Evolutionary conservation across 1,140 invertebrate genomes (phyloP).

Genomic region (Drosophila melanica): DNA sequence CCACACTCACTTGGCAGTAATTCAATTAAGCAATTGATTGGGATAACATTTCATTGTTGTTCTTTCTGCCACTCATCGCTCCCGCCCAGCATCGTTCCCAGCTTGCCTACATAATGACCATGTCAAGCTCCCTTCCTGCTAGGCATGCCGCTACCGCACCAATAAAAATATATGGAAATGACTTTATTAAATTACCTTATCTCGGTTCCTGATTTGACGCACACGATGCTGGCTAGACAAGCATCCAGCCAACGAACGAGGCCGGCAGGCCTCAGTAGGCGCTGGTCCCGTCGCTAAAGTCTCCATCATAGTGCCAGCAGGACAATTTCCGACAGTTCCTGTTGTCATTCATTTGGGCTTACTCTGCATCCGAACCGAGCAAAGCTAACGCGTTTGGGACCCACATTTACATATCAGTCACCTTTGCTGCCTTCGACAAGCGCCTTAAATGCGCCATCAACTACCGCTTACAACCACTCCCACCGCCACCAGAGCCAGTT

Average conservation of each 20-base stretch:
- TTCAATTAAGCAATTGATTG: slow-evolving; percentile 77
- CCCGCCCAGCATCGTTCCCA: background rate
- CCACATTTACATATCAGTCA: slow-evolving; percentile 18
- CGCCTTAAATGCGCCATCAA: background rate
- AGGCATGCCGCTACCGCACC: slow-evolving; percentile 39
- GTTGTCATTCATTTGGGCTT: slow-evolving; percentile 63
- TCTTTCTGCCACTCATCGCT: slow-evolving; percentile 9
- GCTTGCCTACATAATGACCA: background rate
- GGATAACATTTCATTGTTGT: slow-evolving; percentile 58
- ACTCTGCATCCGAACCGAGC: slow-evolving; percentile 15
- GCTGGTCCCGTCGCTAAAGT: background rate
- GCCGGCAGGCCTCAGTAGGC: too few relatives aligned
- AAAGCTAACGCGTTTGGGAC: background rate
- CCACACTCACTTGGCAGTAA: slow-evolving; percentile 29
- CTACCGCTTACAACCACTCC: background rate
- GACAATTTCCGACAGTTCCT: slow-evolving; percentile 70
- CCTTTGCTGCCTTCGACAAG: background rate
- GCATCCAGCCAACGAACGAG: background rate
- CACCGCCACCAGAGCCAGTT: background rate
- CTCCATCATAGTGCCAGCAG: slow-evolving; percentile 54
- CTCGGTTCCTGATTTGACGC: slow-evolving; percentile 62
- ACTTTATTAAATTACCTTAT: slow-evolving; percentile 81
- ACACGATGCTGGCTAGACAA: background rate
- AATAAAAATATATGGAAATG: slow-evolving; percentile 81
- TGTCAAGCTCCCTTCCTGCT: background rate